These are phyloP conservation scores for Dascyllus trimaculatus DNA, from an alignment of 2,113 vertebrate species.

Conservation along the genomic window DNA sequence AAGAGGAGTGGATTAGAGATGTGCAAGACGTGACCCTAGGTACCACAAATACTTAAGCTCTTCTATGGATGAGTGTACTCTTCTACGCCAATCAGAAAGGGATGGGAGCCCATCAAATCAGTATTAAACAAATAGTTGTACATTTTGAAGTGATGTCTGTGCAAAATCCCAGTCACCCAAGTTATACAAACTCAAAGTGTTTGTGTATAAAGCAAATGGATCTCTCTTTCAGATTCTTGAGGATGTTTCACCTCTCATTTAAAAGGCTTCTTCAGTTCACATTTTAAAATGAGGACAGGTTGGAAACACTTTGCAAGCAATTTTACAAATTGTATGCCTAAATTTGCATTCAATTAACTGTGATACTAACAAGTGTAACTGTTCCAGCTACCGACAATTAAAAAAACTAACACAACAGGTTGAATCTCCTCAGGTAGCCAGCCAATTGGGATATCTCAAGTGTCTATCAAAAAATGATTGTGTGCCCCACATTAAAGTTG, in stretches of 20 bases:
- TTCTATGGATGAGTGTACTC: background rate
- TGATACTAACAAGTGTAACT: background rate
- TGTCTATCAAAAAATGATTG: too few species aligned
- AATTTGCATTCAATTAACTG: background rate
- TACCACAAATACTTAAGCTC: slow-evolving; percentile 33
- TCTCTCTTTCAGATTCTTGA: too few species aligned
- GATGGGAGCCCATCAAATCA: too few species aligned
- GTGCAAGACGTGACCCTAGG: background rate
- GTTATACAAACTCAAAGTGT: too few species aligned
- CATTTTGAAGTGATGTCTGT: background rate
- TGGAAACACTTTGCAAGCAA: background rate
- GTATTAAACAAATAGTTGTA: background rate
- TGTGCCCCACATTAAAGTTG: too few species aligned
- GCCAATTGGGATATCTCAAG: too few species aligned
- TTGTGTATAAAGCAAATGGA: too few species aligned
- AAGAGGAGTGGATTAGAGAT: slow-evolving; percentile 60
- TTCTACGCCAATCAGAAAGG: too few species aligned
- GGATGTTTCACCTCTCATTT: too few species aligned
- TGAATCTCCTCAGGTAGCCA: background rate
- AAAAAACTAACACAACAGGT: too few species aligned
- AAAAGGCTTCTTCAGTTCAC: too few species aligned
- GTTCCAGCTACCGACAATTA: background rate
- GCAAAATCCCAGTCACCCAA: too few species aligned
- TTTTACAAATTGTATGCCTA: background rate
- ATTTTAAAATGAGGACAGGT: background rate